Evolutionary conservation across 2,888 invertebrate genomes (phyloP).

Genomic region (Limnephilus lunatus): DNA sequence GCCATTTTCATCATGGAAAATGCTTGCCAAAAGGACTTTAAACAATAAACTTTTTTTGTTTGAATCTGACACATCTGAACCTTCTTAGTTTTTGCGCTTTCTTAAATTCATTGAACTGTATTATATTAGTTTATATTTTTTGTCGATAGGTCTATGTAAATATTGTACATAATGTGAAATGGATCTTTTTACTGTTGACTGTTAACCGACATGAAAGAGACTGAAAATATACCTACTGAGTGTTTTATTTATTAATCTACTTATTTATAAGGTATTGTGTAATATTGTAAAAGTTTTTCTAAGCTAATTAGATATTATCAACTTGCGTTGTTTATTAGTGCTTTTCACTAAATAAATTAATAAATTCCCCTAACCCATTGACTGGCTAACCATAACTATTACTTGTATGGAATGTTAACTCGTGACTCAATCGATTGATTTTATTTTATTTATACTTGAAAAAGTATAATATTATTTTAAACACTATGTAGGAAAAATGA

Average conservation of each 20-base stretch:
- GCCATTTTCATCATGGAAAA: not conserved
- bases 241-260: not conserved
- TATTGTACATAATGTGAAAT: conserved; percentile 41
- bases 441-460: not conserved
- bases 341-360: not conserved
- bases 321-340: not conserved
- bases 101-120: not conserved
- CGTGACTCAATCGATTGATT: too few species aligned
- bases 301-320: not conserved
- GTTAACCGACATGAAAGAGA: conserved; percentile 29
- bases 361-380: not conserved
- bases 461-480: not conserved
- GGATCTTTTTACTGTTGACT: conserved; percentile 34
- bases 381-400: not conserved
- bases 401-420: too few species aligned
- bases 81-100: not conserved
- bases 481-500: not conserved
- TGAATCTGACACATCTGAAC: not conserved
- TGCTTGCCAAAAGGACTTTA: not conserved
- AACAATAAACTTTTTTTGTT: not conserved
- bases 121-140: conserved; percentile 28
- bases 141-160: not conserved
- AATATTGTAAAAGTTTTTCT: not conserved
- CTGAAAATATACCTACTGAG: conserved; percentile 39
- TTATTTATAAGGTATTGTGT: not conserved